A percentile compares a stretch with the other conserved stretches of the same genome.
phyloP scores from a whole-genome alignment of 2,888 invertebrate species.

The Pseudoips prasinana region DNA sequence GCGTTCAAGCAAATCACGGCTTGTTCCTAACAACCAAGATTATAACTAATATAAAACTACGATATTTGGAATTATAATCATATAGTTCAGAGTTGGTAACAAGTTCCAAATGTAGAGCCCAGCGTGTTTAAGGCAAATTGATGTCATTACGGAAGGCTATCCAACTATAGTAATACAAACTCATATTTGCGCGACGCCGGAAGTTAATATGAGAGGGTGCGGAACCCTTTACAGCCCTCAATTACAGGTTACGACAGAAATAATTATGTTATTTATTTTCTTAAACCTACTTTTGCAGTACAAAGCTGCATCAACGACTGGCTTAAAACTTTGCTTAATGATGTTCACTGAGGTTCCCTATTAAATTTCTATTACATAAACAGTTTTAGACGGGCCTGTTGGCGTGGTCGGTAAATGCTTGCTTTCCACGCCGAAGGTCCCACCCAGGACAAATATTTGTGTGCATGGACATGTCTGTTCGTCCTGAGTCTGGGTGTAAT shows the following conservation, averaged over 20 bases:
- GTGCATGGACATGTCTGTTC: too few relatives aligned
- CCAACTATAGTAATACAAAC: constrained; percentile 45
- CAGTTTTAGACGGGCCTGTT: too few relatives aligned
- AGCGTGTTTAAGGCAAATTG: constrained; percentile 39
- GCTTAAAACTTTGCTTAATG: too few relatives aligned
- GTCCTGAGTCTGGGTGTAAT: too few relatives aligned
- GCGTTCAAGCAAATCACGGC: too few relatives aligned
- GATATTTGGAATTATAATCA: constrained; percentile 25
- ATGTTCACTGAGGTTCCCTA: too few relatives aligned
- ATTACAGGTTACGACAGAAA: constrained; percentile 15
- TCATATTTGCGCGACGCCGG: constrained; percentile 33
- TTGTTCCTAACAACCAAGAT: not conserved
- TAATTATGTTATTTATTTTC: constrained; percentile 2
- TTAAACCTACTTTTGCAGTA: constrained; percentile 3
- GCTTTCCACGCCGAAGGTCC: too few relatives aligned
- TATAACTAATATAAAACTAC: constrained; percentile 20
- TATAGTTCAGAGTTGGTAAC: constrained; percentile 25
- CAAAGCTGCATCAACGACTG: too few relatives aligned
- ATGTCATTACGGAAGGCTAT: constrained; percentile 51
- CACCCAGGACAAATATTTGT: too few relatives aligned
- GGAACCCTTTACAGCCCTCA: constrained; percentile 20
- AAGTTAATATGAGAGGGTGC: constrained; percentile 23
- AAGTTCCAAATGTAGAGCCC: constrained; percentile 22
- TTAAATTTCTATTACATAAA: too few relatives aligned
- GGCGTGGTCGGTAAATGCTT: too few relatives aligned